These are phyloP conservation scores for Danaus plexippus DNA, from an alignment of 1,140 invertebrate genomes.

Conservation along the genomic window DNA sequence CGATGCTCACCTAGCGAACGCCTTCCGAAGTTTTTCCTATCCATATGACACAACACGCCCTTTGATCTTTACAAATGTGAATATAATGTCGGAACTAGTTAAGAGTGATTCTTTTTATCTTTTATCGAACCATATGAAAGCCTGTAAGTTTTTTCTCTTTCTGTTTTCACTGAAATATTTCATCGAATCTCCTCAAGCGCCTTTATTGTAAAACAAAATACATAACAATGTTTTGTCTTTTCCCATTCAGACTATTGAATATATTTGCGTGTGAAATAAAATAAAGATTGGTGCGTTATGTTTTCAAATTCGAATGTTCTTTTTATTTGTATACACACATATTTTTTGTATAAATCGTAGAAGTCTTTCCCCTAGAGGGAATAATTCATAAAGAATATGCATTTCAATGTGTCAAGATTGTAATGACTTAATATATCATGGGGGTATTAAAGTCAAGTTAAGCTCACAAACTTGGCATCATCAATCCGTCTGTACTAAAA, in stretches of 20 bases:
- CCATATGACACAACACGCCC: conserved; percentile 61
- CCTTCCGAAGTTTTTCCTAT: conserved; percentile 47
- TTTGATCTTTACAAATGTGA: conserved; percentile 68
- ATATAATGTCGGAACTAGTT: conserved; percentile 66
- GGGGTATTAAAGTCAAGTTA: conserved; percentile 60
- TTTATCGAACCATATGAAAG: conserved; percentile 37
- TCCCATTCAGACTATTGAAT: conserved; percentile 48
- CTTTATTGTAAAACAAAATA: conserved; percentile 44
- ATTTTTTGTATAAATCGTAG: conserved; percentile 27
- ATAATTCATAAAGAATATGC: conserved; percentile 42
- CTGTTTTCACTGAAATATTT: conserved; percentile 34
- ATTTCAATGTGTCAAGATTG: conserved; percentile 44
- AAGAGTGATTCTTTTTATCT: conserved; percentile 47
- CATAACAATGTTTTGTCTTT: conserved; percentile 47
- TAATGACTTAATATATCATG: conserved; percentile 58
- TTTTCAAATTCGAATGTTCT: conserved; percentile 34
- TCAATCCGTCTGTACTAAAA: conserved; percentile 52
- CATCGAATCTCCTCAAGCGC: conserved; percentile 39
- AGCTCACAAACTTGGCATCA: conserved; percentile 45
- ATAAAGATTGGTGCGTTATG: conserved; percentile 41
- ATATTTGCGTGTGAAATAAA: conserved; percentile 44
- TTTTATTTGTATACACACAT: conserved; percentile 30
- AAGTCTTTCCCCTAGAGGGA: conserved; percentile 25
- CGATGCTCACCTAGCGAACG: conserved; percentile 39
- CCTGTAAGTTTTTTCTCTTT: conserved; percentile 48